Base-by-base conservation (phyloP, 1,140 invertebrate genomes). In the Aphaenogaster ashmeadi region DNA sequence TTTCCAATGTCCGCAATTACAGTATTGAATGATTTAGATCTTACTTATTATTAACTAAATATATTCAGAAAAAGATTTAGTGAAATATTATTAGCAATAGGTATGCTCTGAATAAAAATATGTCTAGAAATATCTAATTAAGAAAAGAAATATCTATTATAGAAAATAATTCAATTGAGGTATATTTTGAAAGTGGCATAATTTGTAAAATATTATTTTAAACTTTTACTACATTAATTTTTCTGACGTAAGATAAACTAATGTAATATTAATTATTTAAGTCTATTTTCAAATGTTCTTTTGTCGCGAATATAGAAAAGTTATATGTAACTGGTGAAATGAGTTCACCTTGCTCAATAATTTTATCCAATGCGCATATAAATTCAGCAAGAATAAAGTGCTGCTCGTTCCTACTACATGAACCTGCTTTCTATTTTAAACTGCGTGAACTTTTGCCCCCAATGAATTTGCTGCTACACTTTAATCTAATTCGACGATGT, bases 371-470 rank as follows among this genome's bases (percentile, higher is more conserved):
- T 18, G 41, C 7, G 9, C n/a, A 11, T 54, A 41, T 44, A 56
- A 56, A 60, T 56, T 13, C 13, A 50, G n/a, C n/a, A 38, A 60
- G 54, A 74, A 84, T 75, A 75, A 41, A 50, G 13, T 41, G 18
- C 11, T 58, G 13, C 36, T 72, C 36, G 8, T 67, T 67, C 52
- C 18, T 69, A 50, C 18, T 47, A 21, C 33, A n/a, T 41, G 8
- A 13, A 47, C 2, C 27, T 81, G 79, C 75, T 87, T 64, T 88
- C 92, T 92, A 93, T 93, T 93, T 89, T 93, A 67, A 83, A 84
- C 79, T 38, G 78, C 81, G 90, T 93, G 92, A 93, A 93, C 92
- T 92, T 91, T 92, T 92, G 90, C 83, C 87, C 80, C 87, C 71
- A 74, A 90, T 86, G 80, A 90, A 86, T 91, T 87, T 71, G 83